Evolutionary conservation across 2,888 invertebrate genomes (phyloP).

Genomic region (Molanna angustata): DNA sequence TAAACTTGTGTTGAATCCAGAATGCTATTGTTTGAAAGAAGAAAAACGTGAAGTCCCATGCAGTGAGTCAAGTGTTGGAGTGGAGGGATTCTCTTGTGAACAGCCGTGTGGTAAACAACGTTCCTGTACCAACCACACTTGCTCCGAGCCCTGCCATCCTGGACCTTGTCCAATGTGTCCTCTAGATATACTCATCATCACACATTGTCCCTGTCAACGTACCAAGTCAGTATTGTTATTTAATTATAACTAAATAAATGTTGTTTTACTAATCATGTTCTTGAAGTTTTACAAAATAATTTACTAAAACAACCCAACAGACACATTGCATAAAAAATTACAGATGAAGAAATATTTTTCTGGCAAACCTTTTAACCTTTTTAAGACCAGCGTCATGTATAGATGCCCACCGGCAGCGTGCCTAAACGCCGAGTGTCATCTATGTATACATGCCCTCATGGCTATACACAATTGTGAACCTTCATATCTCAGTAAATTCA

Average conservation of each 20-base stretch:
- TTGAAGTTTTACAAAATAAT: neutral
- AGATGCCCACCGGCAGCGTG: too few relatives aligned
- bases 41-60: constrained; percentile 59
- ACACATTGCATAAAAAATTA: too few relatives aligned
- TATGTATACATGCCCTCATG: too few relatives aligned
- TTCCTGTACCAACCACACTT: constrained; percentile 68
- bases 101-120: constrained; percentile 59
- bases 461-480: too few relatives aligned
- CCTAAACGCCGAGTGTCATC: too few relatives aligned
- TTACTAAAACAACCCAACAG: neutral
- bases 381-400: too few relatives aligned
- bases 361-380: too few relatives aligned
- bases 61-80: constrained; percentile 50
- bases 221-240: constrained; percentile 40
- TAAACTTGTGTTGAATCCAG: constrained; percentile 39
- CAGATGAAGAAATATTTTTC: too few relatives aligned
- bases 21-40: constrained; percentile 69
- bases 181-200: constrained; percentile 58
- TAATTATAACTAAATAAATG: too few relatives aligned
- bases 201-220: constrained; percentile 76
- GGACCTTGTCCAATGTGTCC: constrained; percentile 64
- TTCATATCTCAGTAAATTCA: too few relatives aligned
- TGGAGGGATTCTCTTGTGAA: constrained; percentile 58
- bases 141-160: constrained; percentile 65
- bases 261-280: too few relatives aligned